Base-by-base conservation (phyloP, 30 jellyfish, hydroid and myxozoan genomes). In the Pelagia noctiluca region DNA sequence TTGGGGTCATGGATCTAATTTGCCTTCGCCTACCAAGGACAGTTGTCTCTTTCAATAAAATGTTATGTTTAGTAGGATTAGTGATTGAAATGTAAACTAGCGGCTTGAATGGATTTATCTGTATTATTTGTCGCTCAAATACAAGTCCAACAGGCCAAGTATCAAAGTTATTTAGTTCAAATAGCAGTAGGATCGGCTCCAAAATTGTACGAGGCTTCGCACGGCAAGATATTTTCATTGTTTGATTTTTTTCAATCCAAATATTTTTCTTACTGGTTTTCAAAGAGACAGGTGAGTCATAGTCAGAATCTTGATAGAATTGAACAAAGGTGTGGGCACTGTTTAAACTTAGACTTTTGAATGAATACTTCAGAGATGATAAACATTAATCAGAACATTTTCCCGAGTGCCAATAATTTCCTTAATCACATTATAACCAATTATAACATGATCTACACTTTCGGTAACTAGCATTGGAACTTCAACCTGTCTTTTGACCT, bases 131-230 rank as follows among this genome's bases (percentile, higher is more conserved):
- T 34, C 52, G 86, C n/a, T 10, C 61, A 24, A 74, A n/a, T 28
- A 31, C 86, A 36, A 74, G 75, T 49, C 86, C 86, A 23, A 19
- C 61, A 48, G 86, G 86, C 75, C 86, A 74, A 60, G 86, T 74
- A 48, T 74, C 86, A 50, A 74, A 13, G 49, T 74, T 75, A 49
- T 74, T 74, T 48, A 75, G 86, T 48, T 74, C 75, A 53, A 50
- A 74, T 1, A 47, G 28, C 30, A 74, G 35, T 62, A 74, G 35
- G 0, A 33, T 74, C 19, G 60, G 63, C 52, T 0, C 10, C 35
- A 62, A 50, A 1, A 50, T 46, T 48, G 86, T 47, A 0, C 35
- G 63, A 48, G 52, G 35, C 23, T 74, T 49, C 29, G 29, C 75
- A 74, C 75, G 86, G 29, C 75, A 74, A 2, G 86, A n/a, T 0